phyloP scores from a whole-genome alignment of 2,888 invertebrate species.

The Drosophila formosana region DNA sequence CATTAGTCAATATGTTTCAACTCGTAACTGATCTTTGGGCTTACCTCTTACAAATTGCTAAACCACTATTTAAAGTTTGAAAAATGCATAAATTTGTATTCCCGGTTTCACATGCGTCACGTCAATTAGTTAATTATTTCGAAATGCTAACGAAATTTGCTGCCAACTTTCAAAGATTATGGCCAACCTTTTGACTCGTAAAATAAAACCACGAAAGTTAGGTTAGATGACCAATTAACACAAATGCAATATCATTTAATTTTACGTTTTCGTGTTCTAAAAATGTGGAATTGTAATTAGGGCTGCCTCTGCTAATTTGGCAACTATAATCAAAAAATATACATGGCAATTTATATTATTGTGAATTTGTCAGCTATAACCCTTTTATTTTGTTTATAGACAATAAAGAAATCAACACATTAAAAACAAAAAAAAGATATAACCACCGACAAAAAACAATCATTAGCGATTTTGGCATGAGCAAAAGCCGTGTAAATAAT shows the following conservation, averaged over 20 bases:
- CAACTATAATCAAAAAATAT: conserved; percentile 2
- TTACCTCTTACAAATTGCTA: not conserved
- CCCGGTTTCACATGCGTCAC: not conserved
- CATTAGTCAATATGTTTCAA: not conserved
- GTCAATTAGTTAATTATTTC: conserved; percentile 5
- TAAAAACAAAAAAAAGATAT: not conserved
- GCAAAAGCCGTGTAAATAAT: conserved; percentile 23
- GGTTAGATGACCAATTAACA: not conserved
- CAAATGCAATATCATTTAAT: not conserved
- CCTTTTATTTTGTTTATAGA: conserved; percentile 25
- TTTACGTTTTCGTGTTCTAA: not conserved
- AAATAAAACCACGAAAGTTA: not conserved
- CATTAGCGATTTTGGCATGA: conserved; percentile 23
- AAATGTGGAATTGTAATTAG: not conserved
- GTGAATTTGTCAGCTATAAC: conserved; percentile 7
- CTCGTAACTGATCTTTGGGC: not conserved
- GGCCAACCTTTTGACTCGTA: not conserved
- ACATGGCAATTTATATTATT: conserved; percentile 6
- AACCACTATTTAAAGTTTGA: not conserved
- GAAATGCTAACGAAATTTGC: conserved; percentile 1
- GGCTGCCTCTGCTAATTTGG: not conserved
- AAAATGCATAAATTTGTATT: conserved; percentile 7
- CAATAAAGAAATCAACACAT: conserved; percentile 11
- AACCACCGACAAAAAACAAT: conserved; percentile 3
- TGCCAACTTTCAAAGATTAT: conserved; percentile 7